A percentile compares a stretch with the other conserved stretches of the same genome.
These are phyloP conservation scores for Drosophila hamatofila DNA, from an alignment of 2,888 invertebrate genomes.

Conservation along the genomic window DNA sequence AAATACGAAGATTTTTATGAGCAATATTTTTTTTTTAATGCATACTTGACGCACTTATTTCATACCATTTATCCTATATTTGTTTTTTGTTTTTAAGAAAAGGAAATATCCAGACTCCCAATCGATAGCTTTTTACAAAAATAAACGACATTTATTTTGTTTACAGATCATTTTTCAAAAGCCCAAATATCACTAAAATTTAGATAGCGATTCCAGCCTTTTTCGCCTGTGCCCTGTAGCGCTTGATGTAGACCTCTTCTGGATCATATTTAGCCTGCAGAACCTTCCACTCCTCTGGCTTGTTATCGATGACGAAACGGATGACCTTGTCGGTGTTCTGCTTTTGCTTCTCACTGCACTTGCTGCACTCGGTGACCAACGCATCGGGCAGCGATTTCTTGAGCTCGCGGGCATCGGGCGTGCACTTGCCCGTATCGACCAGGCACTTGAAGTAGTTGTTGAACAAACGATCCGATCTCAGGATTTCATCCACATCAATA, in stretches of 20 bases:
- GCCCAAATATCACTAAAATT: not conserved
- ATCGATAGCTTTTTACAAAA: not conserved
- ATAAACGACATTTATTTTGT: conserved; percentile 3
- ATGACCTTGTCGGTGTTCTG: conserved; percentile 88
- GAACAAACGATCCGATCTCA: conserved; percentile 88
- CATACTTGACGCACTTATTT: conserved; percentile 1
- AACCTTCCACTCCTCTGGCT: conserved; percentile 88
- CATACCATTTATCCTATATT: conserved; percentile 10
- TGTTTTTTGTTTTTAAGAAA: not conserved
- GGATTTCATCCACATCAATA: conserved; percentile 88
- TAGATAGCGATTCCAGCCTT: conserved; percentile 85
- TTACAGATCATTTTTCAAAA: conserved; percentile 2
- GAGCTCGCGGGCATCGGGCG: conserved; percentile 89
- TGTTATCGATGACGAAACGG: conserved; percentile 88
- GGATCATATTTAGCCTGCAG: conserved; percentile 90
- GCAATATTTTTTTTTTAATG: conserved; percentile 11
- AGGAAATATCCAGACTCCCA: conserved; percentile 3
- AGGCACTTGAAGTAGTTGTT: conserved; percentile 88
- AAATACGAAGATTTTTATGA: conserved; percentile 1
- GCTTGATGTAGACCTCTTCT: conserved; percentile 88
- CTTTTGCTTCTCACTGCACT: conserved; percentile 89
- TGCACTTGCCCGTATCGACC: conserved; percentile 88
- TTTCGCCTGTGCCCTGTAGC: conserved; percentile 88
- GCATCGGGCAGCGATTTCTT: conserved; percentile 91
- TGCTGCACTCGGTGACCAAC: conserved; percentile 88